phyloP scores from a whole-genome alignment of 1,140 invertebrate species.

The Bombus waltoni region DNA sequence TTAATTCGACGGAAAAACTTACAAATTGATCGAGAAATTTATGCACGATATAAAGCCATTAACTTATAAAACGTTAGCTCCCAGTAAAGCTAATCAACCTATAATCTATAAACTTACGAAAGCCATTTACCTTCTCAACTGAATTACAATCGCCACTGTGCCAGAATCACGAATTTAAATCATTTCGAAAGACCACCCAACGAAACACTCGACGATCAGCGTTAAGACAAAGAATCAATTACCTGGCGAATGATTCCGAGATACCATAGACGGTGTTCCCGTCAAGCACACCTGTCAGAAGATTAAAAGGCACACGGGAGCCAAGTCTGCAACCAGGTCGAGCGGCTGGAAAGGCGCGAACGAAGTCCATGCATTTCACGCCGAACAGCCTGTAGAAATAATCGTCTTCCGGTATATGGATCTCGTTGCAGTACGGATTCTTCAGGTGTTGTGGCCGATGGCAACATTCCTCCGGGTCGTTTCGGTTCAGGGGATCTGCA shows the following conservation, averaged over 20 bases:
- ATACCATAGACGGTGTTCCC: conserved; percentile 94
- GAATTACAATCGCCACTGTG: background rate
- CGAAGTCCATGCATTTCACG: conserved; percentile 94
- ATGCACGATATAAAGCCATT: no score
- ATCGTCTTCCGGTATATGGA: conserved; percentile 93
- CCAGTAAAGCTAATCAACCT: no score
- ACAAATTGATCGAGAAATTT: no score
- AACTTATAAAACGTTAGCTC: no score
- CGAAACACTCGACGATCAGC: background rate
- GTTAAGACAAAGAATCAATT: conserved; percentile 8
- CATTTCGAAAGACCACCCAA: background rate
- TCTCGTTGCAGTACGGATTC: conserved; percentile 96
- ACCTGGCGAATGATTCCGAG: conserved; percentile 89
- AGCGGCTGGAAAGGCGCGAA: conserved; percentile 91
- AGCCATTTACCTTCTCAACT: background rate
- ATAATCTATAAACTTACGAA: background rate
- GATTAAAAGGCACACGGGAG: conserved; percentile 91
- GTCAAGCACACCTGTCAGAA: conserved; percentile 91
- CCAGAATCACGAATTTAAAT: background rate
- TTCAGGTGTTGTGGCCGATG: conserved; percentile 89
- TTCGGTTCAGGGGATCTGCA: conserved; percentile 90
- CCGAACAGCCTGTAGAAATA: conserved; percentile 94
- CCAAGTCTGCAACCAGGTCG: conserved; percentile 92
- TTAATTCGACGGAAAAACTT: no score
- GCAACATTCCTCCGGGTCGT: conserved; percentile 95